phyloP scores from a whole-genome alignment of 2,888 invertebrate genomes.

The Galeopsomyia nigrocyanea region DNA sequence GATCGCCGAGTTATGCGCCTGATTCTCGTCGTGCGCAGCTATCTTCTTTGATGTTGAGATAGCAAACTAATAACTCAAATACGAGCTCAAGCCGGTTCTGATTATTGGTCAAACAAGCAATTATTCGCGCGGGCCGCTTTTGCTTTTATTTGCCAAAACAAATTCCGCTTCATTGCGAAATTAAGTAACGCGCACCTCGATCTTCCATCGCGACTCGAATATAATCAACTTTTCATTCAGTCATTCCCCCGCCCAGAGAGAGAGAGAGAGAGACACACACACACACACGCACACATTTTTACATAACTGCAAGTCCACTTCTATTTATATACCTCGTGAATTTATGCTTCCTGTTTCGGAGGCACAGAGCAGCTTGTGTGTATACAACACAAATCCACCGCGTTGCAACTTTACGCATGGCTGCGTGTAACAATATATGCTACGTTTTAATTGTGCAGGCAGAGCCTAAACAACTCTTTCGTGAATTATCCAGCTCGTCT shows the following conservation, averaged over 20 bases:
- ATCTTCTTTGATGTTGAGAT: slow-evolving; percentile 36
- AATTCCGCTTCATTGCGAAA: neutral
- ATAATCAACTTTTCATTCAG: too few species aligned
- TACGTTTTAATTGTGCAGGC: slow-evolving; percentile 15
- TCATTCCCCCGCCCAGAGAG: too few species aligned
- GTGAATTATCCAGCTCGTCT: slow-evolving; percentile 38
- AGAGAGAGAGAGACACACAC: too few species aligned
- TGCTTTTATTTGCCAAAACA: slow-evolving; percentile 3
- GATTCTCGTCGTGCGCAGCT: slow-evolving; percentile 7
- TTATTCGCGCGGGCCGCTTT: neutral
- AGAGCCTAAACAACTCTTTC: slow-evolving; percentile 25
- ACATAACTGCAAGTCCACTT: neutral
- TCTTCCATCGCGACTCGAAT: neutral
- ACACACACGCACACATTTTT: too few species aligned
- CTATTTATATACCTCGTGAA: neutral
- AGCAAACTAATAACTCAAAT: slow-evolving; percentile 37
- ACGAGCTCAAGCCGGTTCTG: neutral
- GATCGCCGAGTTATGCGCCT: slow-evolving; percentile 8
- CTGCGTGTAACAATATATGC: slow-evolving; percentile 10
- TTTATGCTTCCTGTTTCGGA: slow-evolving; percentile 3
- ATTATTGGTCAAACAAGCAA: slow-evolving; percentile 23
- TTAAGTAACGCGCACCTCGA: neutral
- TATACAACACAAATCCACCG: slow-evolving; percentile 3
- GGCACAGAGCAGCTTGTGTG: neutral
- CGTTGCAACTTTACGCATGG: slow-evolving; percentile 3